Evolutionary conservation across 2,888 invertebrate genomes (phyloP).

Genomic region (Papilio elwesi): DNA sequence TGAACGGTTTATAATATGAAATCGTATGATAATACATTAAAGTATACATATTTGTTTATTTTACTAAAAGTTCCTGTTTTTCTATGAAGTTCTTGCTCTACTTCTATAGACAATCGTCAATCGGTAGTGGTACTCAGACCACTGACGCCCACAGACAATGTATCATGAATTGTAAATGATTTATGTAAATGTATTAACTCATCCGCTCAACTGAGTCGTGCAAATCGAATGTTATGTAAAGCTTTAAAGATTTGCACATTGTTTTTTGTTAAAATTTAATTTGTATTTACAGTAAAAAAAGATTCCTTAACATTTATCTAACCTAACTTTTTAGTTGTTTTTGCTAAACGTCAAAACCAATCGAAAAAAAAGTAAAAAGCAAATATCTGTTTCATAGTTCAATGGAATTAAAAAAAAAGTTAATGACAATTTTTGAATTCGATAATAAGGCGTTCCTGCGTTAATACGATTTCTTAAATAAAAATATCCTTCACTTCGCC

Average conservation of each 20-base stretch:
- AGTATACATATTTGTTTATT: too few species aligned
- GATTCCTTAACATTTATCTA: too few species aligned
- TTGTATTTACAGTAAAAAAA: too few species aligned
- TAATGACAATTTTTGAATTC: not conserved
- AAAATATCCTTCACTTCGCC: not conserved
- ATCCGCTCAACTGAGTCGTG: not conserved
- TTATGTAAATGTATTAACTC: not conserved
- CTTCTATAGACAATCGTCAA: not conserved
- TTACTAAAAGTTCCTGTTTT: too few species aligned
- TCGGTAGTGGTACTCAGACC: not conserved
- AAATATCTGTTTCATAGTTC: not conserved
- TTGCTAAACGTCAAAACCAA: too few species aligned
- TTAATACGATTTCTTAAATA: not conserved
- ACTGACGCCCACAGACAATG: not conserved
- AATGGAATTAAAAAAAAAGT: not conserved
- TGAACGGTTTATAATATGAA: too few species aligned
- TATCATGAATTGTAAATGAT: not conserved
- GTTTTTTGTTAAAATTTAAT: too few species aligned
- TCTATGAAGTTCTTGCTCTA: too few species aligned
- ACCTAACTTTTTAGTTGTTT: too few species aligned
- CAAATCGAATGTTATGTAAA: not conserved
- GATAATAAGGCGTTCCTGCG: not conserved
- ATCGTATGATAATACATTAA: too few species aligned
- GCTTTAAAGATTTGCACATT: too few species aligned
- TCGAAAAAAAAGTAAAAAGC: not conserved